Base-by-base conservation (phyloP, 1,140 invertebrate genomes). In the Hirudo medicinalis region DNA sequence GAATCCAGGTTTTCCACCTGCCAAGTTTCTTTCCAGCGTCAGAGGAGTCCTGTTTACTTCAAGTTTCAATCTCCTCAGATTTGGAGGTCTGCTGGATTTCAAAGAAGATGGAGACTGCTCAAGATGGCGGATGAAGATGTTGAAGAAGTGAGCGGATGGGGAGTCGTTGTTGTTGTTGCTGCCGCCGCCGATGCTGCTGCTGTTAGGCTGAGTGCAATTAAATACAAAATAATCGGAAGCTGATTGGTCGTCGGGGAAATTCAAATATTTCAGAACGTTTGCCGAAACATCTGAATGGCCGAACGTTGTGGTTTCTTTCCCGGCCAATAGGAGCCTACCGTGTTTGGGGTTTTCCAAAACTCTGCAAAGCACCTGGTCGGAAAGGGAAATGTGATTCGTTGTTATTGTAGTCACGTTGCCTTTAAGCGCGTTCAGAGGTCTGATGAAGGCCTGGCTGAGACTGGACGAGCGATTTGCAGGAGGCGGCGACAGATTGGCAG, bases 321-420 rank as follows among this genome's bases (percentile, higher is more conserved):
- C 79, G 32, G 76, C 67, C 68, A 78, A 78, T 70, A 76, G 78
- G 4, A 83, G 69, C 32, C 76, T 75, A 6, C 82, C 82, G 71
- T 82, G 80, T 6, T 76, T 76, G 6, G 82, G 82, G 36, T 75
- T 77, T 72, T 81, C 78, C 20, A 77, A 76, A 17, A 83, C 76
- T 54, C 76, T 74, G 74, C 77, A 82, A 53, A 74, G 83, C 83
- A 4, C 22, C 29, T 29, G n/a, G 3, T 40, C 67, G 20, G 40
- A 54, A 2, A 82, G 78, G 57, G 76, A 75, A 15, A 85, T 76
- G 71, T 82, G 76, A 20, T 69, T 40, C 3, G 76, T 67, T 19
- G 76, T 76, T 15, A 84, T 72, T 11, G 74, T 69, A 15, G 76
- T 77, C 36, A 79, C 78, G n/a, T 77, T 75, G 0, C 82, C 83